Base-by-base conservation (phyloP, 1,140 invertebrate genomes). In the Chelonus insularis region DNA sequence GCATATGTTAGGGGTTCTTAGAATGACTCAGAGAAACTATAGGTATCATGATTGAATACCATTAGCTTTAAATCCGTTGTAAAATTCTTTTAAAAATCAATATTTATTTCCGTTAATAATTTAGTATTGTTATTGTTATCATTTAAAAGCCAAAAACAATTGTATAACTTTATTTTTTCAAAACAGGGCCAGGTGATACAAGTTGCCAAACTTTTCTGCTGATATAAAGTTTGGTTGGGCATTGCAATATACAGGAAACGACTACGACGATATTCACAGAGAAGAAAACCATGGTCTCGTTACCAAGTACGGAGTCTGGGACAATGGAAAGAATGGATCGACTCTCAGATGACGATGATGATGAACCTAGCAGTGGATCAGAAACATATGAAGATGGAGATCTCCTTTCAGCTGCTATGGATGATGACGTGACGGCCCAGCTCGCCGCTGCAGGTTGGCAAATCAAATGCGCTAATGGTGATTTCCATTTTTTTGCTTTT, bases 391-490 rank as follows among this genome's bases (percentile, higher is more conserved):
- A 91, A 69, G 86, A 86, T 34, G 84, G 84, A 1, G 92, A 93
- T 71, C 84, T 93, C 34, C 87, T 91, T 78, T 85, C 90, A 43
- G 88, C 87, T 57, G 89, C 91, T 37, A 91, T 93, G 86, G 91
- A 91, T 63, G 92, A 95, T 83, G 95, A 97, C 76, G 93, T 98
- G 57, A 97, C 95, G 65, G 93, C 95, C 74, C 95, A 97, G 77
- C 83, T 98, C 67, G 95, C 94, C 52, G 94, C 95, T 70, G 94
- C 95, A 82, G 95, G 94, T 90, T 84, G 82, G 84, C 76, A 83
- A 81, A 78, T 78, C 77, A 78, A 80, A 79, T 72, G 79, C 73
- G 77, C 73, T 76, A 76, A 84, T 80, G 82, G 82, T 85, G 81
- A 83, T 82, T 82, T 82, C 74, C 69, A 76, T 81, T 77, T 79